Evolutionary conservation across 2,888 invertebrate species (phyloP).

Genomic region (Eupithecia centaureata): DNA sequence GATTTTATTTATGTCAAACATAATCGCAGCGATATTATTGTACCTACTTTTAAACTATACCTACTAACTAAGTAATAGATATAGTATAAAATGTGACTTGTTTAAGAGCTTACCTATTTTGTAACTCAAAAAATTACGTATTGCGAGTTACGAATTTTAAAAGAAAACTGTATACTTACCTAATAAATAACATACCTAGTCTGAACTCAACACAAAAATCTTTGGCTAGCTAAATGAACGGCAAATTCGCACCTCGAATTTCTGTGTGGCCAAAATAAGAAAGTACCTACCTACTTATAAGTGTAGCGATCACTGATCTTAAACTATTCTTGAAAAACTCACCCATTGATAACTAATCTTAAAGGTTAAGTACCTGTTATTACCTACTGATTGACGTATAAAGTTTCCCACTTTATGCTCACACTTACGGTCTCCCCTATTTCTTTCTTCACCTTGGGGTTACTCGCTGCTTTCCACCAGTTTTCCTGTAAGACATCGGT

Average conservation of each 20-base stretch:
- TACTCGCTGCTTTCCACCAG: neutral
- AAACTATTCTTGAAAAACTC: too few species aligned
- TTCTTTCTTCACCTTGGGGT: neutral
- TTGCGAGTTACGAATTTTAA: too few species aligned
- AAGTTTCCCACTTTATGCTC: neutral
- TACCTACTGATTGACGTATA: neutral
- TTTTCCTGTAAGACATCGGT: neutral
- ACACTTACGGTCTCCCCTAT: neutral
- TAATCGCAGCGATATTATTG: neutral
- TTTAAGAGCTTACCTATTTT: too few species aligned
- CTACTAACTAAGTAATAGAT: too few species aligned
- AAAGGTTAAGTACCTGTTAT: neutral
- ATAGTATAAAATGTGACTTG: too few species aligned
- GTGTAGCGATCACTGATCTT: neutral
- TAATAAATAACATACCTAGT: too few species aligned
- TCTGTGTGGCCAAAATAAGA: neutral
- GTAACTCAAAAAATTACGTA: too few species aligned
- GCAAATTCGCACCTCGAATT: neutral
- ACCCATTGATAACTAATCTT: neutral
- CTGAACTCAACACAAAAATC: neutral
- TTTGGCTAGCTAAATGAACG: neutral
- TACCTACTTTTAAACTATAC: too few species aligned
- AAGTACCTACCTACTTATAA: too few species aligned
- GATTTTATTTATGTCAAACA: conserved; percentile 1
- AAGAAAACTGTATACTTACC: neutral